Base-by-base conservation (phyloP, 2,888 invertebrate genomes). In the Elysia crispata region DNA sequence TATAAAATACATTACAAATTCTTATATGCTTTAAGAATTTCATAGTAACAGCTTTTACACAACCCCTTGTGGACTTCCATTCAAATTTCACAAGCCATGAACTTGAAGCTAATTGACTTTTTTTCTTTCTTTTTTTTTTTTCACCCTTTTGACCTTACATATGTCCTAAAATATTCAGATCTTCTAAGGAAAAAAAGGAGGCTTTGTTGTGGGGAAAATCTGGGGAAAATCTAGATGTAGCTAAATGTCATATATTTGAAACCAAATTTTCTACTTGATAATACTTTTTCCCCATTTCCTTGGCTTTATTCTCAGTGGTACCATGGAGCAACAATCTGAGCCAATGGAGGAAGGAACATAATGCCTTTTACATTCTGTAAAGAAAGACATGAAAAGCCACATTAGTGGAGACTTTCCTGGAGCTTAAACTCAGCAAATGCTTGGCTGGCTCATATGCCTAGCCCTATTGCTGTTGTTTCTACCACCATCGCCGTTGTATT, bases 261-360 rank as follows among this genome's bases (percentile, higher is more conserved):
- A 6, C 6, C 15, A 23, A 8, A 20, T 60, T 60, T 60, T 18
- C 60, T 8, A 60, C 23, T 18, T 23, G 15, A 60, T 5, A 60
- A 23, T 23, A 20, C 15, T 60, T 23, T 60, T 20, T 8, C 15
- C 15, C 15, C 15, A 23, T 60, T 23, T 60, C 15, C 15, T 60
- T 67, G 30, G 76, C 31, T 78, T 77, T 76, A 77, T 80, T 86
- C 85, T 11, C 85, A 87, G 87, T 79, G 84, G 84, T 41, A 83
- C 89, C n/a, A 76, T 85, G 31, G 88, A 88, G 67, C 88, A 87
- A 64, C 88, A 89, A 49, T 86, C 89, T 0, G 90, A 90, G 81
- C 89, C 90, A 74, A 90, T 90, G 90, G 90, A 90, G 76, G 89
- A 90, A 83, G 89, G 82, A 28, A 83, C 82, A 64, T 85, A 85